Evolutionary conservation across 2,797 vertebrate genomes (phyloP).

Genomic region (Pseudomugil gertrudae): DNA sequence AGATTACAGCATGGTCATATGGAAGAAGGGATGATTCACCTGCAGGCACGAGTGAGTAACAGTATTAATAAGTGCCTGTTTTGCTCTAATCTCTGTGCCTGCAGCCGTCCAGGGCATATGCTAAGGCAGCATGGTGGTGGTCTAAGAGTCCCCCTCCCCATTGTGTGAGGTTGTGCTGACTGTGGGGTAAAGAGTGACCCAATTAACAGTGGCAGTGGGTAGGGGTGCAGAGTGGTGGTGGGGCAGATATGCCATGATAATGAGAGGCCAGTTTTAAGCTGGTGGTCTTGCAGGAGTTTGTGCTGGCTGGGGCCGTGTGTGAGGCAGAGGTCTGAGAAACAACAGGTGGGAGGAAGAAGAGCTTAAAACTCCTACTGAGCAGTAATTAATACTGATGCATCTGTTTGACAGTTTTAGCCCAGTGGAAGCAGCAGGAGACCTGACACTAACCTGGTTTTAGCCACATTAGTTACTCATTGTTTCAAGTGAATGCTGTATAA

Average conservation of each 20-base stretch:
- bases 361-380: conserved; percentile 62
- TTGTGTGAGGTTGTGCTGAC: conserved; percentile 63
- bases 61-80: conserved; percentile 66
- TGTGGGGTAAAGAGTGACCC: conserved; percentile 76
- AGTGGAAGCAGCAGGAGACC: conserved; percentile 25
- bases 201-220: conserved; percentile 67
- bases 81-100: conserved; percentile 63
- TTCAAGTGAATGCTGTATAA: conserved; percentile 38
- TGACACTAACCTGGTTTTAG: conserved; percentile 57
- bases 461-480: conserved; percentile 52
- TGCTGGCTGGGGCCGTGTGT: conserved; percentile 30
- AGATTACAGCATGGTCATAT: conserved; percentile 46
- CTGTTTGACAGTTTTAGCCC: conserved; percentile 45
- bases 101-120: conserved; percentile 63
- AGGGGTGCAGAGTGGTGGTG: background rate
- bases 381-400: conserved; percentile 72
- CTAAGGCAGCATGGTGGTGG: conserved; percentile 67
- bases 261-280: conserved; percentile 66
- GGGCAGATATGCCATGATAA: conserved; percentile 44
- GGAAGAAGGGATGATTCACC: conserved; percentile 61
- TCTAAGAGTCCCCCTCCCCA: conserved; percentile 50
- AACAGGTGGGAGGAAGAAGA: conserved; percentile 74
- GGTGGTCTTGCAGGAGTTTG: conserved; percentile 61
- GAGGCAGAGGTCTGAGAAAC: conserved; percentile 54
- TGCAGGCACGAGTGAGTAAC: conserved; percentile 68